phyloP scores from a whole-genome alignment of 2,113 vertebrate genomes.

The Hassar affinis region DNA sequence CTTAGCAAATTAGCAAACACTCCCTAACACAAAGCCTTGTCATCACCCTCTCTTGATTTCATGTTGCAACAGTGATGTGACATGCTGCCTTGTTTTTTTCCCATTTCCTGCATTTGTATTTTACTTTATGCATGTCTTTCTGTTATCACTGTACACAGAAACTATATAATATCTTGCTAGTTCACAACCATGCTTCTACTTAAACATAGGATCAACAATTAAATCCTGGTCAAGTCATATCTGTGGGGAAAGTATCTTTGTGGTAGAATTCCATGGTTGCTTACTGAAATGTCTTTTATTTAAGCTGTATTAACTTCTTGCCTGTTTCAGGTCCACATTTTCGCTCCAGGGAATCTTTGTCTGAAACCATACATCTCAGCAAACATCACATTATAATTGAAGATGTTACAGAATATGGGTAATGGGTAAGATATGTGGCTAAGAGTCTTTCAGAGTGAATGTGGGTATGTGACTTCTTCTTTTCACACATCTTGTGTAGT shows the following conservation, averaged over 20 bases:
- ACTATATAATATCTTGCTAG: slow-evolving; percentile 62
- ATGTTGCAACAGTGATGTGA: slow-evolving; percentile 72
- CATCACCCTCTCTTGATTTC: slow-evolving; percentile 68
- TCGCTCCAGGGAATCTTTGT: neutral
- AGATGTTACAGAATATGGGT: slow-evolving; percentile 18
- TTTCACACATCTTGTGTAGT: slow-evolving; percentile 23
- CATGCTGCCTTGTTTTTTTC: slow-evolving; percentile 56
- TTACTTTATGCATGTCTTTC: slow-evolving; percentile 69
- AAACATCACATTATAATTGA: slow-evolving; percentile 35
- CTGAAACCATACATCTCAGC: slow-evolving; percentile 6
- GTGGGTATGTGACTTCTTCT: neutral
- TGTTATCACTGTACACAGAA: slow-evolving; percentile 73
- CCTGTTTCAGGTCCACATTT: neutral
- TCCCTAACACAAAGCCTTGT: slow-evolving; percentile 57
- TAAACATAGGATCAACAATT: slow-evolving; percentile 5
- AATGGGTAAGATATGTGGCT: slow-evolving; percentile 28
- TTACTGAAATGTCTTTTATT: slow-evolving; percentile 7
- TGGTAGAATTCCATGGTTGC: neutral
- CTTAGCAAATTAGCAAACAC: slow-evolving; percentile 65
- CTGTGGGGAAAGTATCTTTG: neutral
- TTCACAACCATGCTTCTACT: slow-evolving; percentile 48
- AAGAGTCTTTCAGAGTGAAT: slow-evolving; percentile 25
- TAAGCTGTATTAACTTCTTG: slow-evolving; percentile 1
- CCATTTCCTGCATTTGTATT: slow-evolving; percentile 61
- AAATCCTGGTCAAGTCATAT: neutral